Conservation (phyloP, 2,113 vertebrate genomes). For the Sturnus vulgaris region DNA sequence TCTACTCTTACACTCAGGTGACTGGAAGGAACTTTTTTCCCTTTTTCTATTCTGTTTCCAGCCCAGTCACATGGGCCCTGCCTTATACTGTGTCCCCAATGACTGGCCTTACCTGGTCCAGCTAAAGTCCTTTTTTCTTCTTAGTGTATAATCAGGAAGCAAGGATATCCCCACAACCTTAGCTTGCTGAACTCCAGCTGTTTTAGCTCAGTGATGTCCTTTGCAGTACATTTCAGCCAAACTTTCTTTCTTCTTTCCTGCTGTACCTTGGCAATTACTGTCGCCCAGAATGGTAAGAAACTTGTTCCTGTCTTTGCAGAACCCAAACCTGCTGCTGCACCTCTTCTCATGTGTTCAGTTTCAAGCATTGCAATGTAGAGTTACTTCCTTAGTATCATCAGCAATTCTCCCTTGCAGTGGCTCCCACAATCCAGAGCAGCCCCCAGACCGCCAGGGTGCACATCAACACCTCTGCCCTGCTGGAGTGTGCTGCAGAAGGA, state of each 20-base stretch:
- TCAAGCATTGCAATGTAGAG: not conserved
- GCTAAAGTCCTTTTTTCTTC: not conserved
- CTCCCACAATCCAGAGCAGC: conserved; percentile 81
- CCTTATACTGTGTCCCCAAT: no score
- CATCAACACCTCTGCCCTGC: conserved; percentile 70
- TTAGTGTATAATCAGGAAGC: not conserved
- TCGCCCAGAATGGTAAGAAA: not conserved
- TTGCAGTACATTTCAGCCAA: conserved; percentile 16
- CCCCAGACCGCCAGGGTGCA: conserved; percentile 71
- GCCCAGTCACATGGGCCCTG: not conserved
- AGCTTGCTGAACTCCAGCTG: not conserved
- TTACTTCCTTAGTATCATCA: not conserved
- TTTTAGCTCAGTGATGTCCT: not conserved
- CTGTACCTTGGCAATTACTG: not conserved
- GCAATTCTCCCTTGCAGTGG: conserved; percentile 71
- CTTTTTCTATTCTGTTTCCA: not conserved
- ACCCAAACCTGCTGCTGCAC: not conserved
- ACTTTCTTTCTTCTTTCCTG: conserved; percentile 10
- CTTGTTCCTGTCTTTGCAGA: not conserved
- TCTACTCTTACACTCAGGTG: not conserved
- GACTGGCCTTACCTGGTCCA: not conserved
- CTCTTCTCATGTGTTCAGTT: not conserved
- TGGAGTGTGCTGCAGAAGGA: conserved; percentile 85
- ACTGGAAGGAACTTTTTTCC: not conserved
- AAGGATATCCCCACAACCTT: not conserved